Percentiles rank a stretch among this genome's conserved stretches.
Evolutionary conservation across 2,113 vertebrate genomes (phyloP).

Genomic region (Felis chaus): DNA sequence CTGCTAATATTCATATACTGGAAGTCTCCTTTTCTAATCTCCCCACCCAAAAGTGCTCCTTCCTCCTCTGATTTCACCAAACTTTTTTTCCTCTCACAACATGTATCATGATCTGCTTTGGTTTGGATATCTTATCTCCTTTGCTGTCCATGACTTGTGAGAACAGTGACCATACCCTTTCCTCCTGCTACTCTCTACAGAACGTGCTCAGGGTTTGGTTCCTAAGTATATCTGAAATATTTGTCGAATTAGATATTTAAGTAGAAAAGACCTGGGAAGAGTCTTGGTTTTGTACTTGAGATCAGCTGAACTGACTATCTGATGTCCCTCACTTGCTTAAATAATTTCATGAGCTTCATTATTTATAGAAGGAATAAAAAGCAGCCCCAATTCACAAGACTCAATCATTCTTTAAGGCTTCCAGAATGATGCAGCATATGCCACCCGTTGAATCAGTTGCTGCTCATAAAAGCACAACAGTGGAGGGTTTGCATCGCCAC

Average conservation of each 20-base stretch:
- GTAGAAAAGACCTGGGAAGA: background rate
- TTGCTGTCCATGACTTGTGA: background rate
- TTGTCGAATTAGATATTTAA: background rate
- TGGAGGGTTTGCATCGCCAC: background rate
- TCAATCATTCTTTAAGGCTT: background rate
- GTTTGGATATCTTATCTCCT: background rate
- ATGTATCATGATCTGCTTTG: background rate
- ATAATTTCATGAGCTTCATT: background rate
- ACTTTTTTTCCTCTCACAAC: background rate
- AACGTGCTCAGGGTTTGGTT: background rate
- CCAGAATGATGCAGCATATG: background rate
- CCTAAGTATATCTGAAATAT: background rate
- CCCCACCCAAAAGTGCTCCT: background rate
- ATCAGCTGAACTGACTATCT: background rate
- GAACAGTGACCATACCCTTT: background rate
- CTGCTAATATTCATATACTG: background rate
- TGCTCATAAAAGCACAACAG: background rate
- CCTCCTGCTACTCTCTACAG: background rate
- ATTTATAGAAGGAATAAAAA: background rate
- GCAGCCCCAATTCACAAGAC: background rate
- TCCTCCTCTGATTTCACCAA: background rate
- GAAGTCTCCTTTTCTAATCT: background rate
- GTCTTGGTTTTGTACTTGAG: background rate
- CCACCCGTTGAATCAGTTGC: background rate
- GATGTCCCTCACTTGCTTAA: background rate